A percentile compares a stretch with the other conserved stretches of the same genome.
phyloP scores from a whole-genome alignment of 64 coral and sea anemone genomes.

The Montipora capricornis region DNA sequence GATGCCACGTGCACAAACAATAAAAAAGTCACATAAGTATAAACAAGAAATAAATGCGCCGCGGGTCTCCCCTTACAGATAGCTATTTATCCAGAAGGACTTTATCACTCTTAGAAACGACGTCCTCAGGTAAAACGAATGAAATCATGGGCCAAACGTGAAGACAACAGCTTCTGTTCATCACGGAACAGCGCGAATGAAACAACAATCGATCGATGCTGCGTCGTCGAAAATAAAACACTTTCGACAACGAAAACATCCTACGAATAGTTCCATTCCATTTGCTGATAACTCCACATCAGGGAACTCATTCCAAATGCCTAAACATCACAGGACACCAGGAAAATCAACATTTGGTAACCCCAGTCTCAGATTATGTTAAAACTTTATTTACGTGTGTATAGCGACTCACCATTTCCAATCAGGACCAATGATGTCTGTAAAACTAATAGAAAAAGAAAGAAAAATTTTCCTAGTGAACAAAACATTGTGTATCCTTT shows the following conservation, averaged over 20 bases:
- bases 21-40: not conserved
- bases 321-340: constrained; percentile 81
- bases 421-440: constrained; percentile 75
- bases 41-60: not conserved
- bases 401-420: constrained; percentile 86
- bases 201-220: constrained; percentile 10
- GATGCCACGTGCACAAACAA: constrained; percentile 89
- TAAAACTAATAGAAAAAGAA: constrained; percentile 86
- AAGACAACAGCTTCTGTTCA: constrained; percentile 46
- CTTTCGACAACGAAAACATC: not conserved
- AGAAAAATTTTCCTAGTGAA: constrained; percentile 79
- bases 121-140: constrained; percentile 48
- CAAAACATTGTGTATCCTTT: constrained; percentile 83
- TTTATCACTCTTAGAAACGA: not conserved
- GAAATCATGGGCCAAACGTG: constrained; percentile 44
- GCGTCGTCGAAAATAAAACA: constrained; percentile 69
- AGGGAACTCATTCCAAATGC: constrained; percentile 83
- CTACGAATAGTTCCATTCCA: constrained; percentile 18
- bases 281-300: constrained; percentile 54
- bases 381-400: constrained; percentile 73
- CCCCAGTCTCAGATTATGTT: constrained; percentile 12
- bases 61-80: not conserved
- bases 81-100: not conserved
- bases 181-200: constrained; percentile 38
- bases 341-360: constrained; percentile 26